Percentiles rank a stretch among this genome's conserved stretches.
Evolutionary conservation across 2,113 vertebrate species (phyloP).

Genomic region (Podarcis cretensis): DNA sequence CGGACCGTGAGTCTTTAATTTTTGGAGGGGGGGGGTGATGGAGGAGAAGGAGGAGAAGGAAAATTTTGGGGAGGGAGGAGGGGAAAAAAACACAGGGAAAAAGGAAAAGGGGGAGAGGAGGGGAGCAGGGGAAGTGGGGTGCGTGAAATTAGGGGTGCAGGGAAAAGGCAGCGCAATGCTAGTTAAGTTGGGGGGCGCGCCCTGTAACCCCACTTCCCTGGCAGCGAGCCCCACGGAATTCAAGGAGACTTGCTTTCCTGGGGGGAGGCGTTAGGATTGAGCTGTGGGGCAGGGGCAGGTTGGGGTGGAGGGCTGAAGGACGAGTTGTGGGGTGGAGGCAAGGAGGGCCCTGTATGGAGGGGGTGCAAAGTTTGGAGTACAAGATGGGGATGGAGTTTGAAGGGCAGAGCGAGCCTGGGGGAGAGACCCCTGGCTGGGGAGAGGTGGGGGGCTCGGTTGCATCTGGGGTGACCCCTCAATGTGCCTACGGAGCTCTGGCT

Average conservation of each 20-base stretch:
- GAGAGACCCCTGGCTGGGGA: neutral
- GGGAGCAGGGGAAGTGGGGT: neutral
- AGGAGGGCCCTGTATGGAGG: neutral
- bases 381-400: neutral
- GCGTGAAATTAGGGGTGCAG: too few relatives aligned
- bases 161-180: too few relatives aligned
- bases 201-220: neutral
- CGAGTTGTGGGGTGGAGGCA: neutral
- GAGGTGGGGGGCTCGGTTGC: neutral
- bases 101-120: conserved; percentile 17
- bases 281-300: neutral
- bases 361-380: neutral
- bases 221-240: neutral
- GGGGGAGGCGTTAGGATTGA: too few relatives aligned
- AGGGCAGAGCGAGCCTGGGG: neutral
- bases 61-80: neutral
- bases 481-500: neutral
- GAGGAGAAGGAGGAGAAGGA: conserved; percentile 11
- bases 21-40: neutral
- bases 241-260: too few relatives aligned
- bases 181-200: neutral
- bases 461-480: neutral
- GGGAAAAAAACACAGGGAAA: conserved; percentile 2
- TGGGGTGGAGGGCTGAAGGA: neutral
- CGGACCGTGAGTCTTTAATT: conserved; percentile 84